A percentile compares a stretch with the other conserved stretches of the same genome.
These are phyloP conservation scores for Ploceus nigricollis DNA, from an alignment of 2,113 vertebrate species.

Conservation along the genomic window DNA sequence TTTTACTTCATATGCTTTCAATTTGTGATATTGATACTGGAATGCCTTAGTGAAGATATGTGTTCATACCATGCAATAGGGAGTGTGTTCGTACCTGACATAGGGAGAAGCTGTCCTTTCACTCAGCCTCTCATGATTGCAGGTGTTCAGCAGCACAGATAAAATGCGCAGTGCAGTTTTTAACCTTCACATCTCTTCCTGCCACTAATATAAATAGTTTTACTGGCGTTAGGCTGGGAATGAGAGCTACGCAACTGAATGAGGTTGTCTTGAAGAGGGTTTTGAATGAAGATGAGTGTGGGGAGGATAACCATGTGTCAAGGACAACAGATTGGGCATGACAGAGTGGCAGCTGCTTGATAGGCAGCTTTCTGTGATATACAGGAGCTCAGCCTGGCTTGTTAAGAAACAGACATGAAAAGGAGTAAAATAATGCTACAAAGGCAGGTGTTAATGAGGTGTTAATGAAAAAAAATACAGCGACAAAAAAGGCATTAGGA, in stretches of 20 bases:
- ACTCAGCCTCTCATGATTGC: background rate
- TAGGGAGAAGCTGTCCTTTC: background rate
- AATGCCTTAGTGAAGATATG: background rate
- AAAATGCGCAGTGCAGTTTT: background rate
- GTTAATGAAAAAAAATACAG: background rate
- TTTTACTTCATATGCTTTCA: background rate
- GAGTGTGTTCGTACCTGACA: too few species aligned
- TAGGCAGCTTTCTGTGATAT: background rate
- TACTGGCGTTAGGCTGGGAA: too few species aligned
- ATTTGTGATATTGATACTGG: background rate
- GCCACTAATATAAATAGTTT: background rate
- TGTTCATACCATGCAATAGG: background rate
- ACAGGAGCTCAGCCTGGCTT: background rate
- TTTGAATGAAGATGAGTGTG: background rate
- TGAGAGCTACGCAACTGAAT: background rate
- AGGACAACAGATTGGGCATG: background rate
- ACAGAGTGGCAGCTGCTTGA: background rate
- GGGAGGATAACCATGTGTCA: background rate
- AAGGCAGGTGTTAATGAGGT: background rate
- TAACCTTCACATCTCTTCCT: background rate
- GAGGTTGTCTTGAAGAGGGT: background rate
- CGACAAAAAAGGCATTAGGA: background rate
- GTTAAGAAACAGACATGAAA: background rate
- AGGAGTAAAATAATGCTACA: background rate
- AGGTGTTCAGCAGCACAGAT: fast-evolving